Evolutionary conservation across 2,888 invertebrate species (phyloP), one percentile per base, ranked within the genome.

Genomic region (Bombylius discolor): DNA sequence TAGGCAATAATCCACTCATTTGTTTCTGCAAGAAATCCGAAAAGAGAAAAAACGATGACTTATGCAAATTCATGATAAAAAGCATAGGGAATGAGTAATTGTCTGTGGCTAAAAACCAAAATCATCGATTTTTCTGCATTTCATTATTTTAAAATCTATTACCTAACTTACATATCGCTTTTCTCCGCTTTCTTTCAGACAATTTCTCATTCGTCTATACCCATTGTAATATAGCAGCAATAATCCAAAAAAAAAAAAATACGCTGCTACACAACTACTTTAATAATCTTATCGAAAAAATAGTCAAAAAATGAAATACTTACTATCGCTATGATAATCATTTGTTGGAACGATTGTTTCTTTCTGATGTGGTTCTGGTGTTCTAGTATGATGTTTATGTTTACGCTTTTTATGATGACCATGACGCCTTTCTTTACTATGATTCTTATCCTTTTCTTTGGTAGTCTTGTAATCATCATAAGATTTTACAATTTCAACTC

Each of bases 281-380:
- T 23, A 23, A 23, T 23, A 23, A 23, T 23, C n/a, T 23, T 23
- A 23, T 23, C 23, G 23, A 23, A 23, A 23, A 23, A 23, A 23
- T 23, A 23, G 23, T 23, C 23, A 23, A 23, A 23, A 23, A 23
- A 23, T 23, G 3, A n/a, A 54, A 51, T 56, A 74, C 72, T 72
- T 69, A 74, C 74, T 74, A 44, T 74, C 74, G n/a, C 72, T 71
- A 58, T 74, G 70, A 51, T 70, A 68, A 52, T 70, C 71, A 57
- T 71, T 67, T 23, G 70, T 56, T 0, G 70, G 67, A 23, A 53
- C 39, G 44, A 13, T 51, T 42, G 5, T 32, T 36, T 5, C 23
- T 23, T 23, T 23, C 23, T 23, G 23, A 23, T 23, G 23, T 23
- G 23, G 23, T 23, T 47, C 47, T 42, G 39, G 47, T 11, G 47